Evolutionary conservation across 2,113 vertebrate genomes (phyloP), one percentile per base, ranked within the genome.

Genomic region (Benitochromis conjunctus): DNA sequence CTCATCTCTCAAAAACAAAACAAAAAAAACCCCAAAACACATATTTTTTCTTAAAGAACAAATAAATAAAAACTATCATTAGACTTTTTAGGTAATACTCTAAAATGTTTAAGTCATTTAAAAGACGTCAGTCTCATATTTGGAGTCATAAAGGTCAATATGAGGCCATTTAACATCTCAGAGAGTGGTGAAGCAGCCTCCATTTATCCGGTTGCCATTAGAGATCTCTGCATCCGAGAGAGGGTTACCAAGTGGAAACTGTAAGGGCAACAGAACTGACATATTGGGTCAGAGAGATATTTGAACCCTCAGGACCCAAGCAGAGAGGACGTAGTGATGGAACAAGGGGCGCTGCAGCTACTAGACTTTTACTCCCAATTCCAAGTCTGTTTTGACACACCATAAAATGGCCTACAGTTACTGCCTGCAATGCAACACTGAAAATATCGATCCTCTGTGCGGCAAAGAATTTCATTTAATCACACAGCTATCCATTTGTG

Each of bases 391-490:
- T 82, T 87, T 89, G 88, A 89, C 87, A 89, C 34, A 43, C 58
- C 80, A 87, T 89, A 92, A 88, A 89, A 92, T 62, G 74, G 74
- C 89, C 86, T n/a, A 57, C 77, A 83, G 90, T 88, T 81, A 92
- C 87, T 66, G 81, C 74, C 66, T 83, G 86, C 83, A 83, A 88
- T 53, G 74, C 85, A 80, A 77, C 86, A 83, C 79, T 29, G 64
- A 77, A 90, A 93, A 88, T 87, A 94, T 93, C 24, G 90, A 93
- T 91, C 83, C 80, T 16, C 11, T 12, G 51, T 7, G 66, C 80
- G 24, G 91, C 88, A 36, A 24, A 85, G 46, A 86, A 81, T 89
- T 86, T 77, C 66, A 84, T 91, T 85, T 87, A 88, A 90, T 88
- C 85, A 81, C 86, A 71, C 82, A 51, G 87, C 79, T 79, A 83